phyloP scores from a whole-genome alignment of 2,888 invertebrate genomes.

The Camptogramma bilineatum region DNA sequence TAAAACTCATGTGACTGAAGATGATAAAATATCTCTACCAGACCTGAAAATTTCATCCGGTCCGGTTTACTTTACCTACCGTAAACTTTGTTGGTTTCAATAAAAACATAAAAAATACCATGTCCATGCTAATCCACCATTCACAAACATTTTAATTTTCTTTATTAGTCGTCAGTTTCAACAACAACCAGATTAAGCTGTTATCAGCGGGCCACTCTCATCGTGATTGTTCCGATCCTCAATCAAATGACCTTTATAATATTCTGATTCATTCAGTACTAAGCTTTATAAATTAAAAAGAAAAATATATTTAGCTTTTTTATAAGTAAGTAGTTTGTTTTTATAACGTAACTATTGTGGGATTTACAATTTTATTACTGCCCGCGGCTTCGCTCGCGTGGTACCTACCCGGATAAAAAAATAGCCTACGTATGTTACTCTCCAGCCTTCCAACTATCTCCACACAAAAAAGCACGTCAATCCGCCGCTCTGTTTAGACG shows the following conservation, averaged over 20 bases:
- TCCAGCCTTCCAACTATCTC: too few relatives aligned
- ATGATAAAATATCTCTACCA: too few relatives aligned
- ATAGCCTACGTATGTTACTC: too few relatives aligned
- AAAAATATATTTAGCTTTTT: not conserved
- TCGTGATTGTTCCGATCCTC: constrained; percentile 55
- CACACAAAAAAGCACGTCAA: too few relatives aligned
- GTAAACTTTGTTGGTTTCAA: not conserved
- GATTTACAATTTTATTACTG: too few relatives aligned
- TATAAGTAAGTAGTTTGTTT: too few relatives aligned
- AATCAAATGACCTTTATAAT: constrained; percentile 51
- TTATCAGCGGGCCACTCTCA: constrained; percentile 58
- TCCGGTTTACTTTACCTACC: not conserved
- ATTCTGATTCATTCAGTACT: constrained; percentile 34
- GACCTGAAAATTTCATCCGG: too few relatives aligned
- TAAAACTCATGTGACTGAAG: too few relatives aligned
- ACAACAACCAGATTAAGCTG: constrained; percentile 65
- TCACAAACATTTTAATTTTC: constrained; percentile 57
- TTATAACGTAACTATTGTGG: too few relatives aligned
- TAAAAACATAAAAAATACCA: not conserved
- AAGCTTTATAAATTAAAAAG: constrained; percentile 9
- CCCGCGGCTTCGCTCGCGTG: too few relatives aligned
- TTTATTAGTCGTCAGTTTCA: constrained; percentile 65
- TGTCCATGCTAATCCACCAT: constrained; percentile 25
- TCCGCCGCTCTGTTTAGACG: too few relatives aligned
- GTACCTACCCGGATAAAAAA: too few relatives aligned